Percentiles rank a stretch among this genome's conserved stretches.
These are phyloP conservation scores for Laothoe populi DNA, from an alignment of 2,888 invertebrate genomes.

Conservation along the genomic window DNA sequence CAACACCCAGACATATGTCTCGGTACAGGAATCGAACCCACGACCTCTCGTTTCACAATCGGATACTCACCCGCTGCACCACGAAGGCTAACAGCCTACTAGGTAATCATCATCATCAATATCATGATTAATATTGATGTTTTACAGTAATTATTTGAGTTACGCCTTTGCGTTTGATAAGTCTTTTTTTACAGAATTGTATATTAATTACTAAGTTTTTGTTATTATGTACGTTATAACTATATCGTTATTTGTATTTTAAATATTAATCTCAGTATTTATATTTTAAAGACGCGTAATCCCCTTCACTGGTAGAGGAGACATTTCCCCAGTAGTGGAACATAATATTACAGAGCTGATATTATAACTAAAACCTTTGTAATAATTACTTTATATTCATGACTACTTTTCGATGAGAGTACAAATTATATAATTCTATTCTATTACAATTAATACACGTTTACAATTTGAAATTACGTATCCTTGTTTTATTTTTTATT, in stretches of 20 bases:
- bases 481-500: background rate
- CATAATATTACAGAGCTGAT: background rate
- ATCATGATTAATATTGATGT: background rate
- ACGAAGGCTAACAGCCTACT: too few relatives aligned
- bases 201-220: background rate
- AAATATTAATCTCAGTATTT: too few relatives aligned
- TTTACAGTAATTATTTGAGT: background rate
- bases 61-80: too few relatives aligned
- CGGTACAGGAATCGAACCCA: too few relatives aligned
- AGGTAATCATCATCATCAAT: too few relatives aligned
- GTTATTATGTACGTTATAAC: too few relatives aligned
- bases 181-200: background rate
- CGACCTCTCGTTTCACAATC: too few relatives aligned
- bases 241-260: too few relatives aligned
- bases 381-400: conserved; percentile 5
- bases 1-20: too few relatives aligned
- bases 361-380: background rate
- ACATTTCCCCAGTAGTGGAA: too few relatives aligned
- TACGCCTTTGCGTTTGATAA: background rate
- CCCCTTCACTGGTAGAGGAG: too few relatives aligned
- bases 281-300: too few relatives aligned
- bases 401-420: conserved; percentile 35
- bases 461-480: background rate
- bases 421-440: conserved; percentile 40
- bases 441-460: conserved; percentile 28